These are phyloP conservation scores for Diplosoma virens DNA, from an alignment of 23 tunicate genomes.

Conservation along the genomic window DNA sequence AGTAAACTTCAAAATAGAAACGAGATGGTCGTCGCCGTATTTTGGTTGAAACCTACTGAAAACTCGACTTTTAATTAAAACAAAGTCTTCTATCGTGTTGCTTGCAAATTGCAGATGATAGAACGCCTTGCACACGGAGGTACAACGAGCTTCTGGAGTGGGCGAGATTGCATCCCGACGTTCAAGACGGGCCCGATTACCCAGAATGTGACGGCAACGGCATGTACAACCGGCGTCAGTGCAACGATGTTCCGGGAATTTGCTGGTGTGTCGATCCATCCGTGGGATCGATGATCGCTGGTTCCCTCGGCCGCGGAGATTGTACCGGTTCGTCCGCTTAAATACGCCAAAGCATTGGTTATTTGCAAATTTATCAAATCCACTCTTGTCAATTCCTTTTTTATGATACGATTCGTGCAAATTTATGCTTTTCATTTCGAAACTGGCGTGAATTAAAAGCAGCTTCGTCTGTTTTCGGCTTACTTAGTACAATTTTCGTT, in stretches of 20 bases:
- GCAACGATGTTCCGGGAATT: slow-evolving; percentile 16
- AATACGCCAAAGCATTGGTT: too few relatives aligned
- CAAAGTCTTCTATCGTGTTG: too few relatives aligned
- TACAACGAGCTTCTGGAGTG: not conserved
- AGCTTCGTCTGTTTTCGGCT: not conserved
- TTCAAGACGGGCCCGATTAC: slow-evolving; percentile 23
- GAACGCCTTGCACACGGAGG: not conserved
- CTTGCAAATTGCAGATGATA: too few relatives aligned
- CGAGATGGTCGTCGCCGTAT: too few relatives aligned
- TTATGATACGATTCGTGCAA: too few relatives aligned
- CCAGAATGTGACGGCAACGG: slow-evolving; percentile 46
- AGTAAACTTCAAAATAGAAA: too few relatives aligned
- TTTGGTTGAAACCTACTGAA: too few relatives aligned
- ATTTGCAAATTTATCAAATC: too few relatives aligned
- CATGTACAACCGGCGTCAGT: slow-evolving; percentile 27
- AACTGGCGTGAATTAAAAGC: too few relatives aligned
- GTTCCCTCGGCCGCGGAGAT: not conserved
- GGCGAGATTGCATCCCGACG: not conserved
- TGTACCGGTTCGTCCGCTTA: not conserved
- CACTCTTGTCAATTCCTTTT: too few relatives aligned
- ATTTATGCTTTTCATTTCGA: too few relatives aligned
- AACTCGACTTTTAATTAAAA: too few relatives aligned
- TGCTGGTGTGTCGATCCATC: slow-evolving; percentile 63
- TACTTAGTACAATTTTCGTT: not conserved
- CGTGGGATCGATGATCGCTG: slow-evolving; percentile 19